A percentile compares a stretch with the other conserved stretches of the same genome.
Evolutionary conservation across 2,888 invertebrate species (phyloP).

Genomic region (Kuschelorhynchus macadamiae): DNA sequence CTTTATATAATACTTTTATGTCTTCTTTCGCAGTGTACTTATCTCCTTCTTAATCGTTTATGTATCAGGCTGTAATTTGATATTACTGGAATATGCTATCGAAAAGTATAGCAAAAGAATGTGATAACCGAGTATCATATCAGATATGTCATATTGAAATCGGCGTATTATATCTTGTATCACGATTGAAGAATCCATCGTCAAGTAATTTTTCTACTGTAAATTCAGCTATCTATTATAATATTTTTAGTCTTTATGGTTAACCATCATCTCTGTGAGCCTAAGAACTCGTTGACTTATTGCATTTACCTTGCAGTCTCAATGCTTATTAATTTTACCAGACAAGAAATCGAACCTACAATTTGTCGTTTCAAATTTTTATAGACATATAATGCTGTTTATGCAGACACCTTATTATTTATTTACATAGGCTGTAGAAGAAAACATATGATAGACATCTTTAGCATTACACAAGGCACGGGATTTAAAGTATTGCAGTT

Average conservation of each 20-base stretch:
- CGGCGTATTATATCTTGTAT: too few species aligned
- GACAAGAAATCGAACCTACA: conserved; percentile 34
- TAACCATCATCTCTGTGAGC: not conserved
- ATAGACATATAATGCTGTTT: conserved; percentile 34
- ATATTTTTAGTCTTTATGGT: too few species aligned
- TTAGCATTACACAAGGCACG: conserved; percentile 1
- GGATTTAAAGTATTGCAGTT: too few species aligned
- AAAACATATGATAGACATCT: conserved; percentile 13
- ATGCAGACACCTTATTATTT: conserved; percentile 42
- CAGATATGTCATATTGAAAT: too few species aligned
- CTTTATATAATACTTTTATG: too few species aligned
- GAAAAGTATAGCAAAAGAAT: too few species aligned
- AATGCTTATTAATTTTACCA: conserved; percentile 23
- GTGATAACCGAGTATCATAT: too few species aligned
- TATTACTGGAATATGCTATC: too few species aligned
- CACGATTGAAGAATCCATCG: too few species aligned
- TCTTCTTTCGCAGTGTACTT: too few species aligned
- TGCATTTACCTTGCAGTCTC: not conserved
- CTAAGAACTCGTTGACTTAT: not conserved
- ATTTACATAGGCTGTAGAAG: conserved; percentile 35
- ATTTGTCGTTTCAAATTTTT: conserved; percentile 41
- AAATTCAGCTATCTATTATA: not conserved
- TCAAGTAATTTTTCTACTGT: not conserved
- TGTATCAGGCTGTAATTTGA: too few species aligned
- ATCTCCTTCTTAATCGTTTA: too few species aligned